Conservation (phyloP, 2,888 invertebrate species). For the Aspidapion aeneum region DNA sequence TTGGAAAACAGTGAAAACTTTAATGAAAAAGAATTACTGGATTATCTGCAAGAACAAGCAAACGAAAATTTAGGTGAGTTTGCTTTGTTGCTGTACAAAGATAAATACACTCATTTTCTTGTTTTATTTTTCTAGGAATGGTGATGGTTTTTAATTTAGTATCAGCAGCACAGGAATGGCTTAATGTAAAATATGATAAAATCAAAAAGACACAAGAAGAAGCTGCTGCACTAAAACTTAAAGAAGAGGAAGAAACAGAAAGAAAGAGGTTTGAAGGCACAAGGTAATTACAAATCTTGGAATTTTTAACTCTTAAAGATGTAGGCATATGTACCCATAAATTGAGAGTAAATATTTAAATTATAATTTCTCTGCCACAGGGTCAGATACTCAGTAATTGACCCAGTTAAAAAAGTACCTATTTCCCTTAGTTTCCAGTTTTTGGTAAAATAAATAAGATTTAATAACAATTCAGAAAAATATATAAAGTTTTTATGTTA, state of each 20-base stretch:
- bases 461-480: too few relatives aligned
- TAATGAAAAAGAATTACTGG: slow-evolving; percentile 60
- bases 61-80: slow-evolving; percentile 66
- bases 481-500: too few relatives aligned
- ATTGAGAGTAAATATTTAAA: too few relatives aligned
- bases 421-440: background rate
- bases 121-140: slow-evolving; percentile 76
- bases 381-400: background rate
- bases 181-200: slow-evolving; percentile 81
- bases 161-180: slow-evolving; percentile 89
- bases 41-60: slow-evolving; percentile 67
- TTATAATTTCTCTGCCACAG: too few relatives aligned
- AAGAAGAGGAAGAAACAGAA: slow-evolving; percentile 86
- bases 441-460: too few relatives aligned
- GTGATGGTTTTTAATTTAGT: slow-evolving; percentile 97
- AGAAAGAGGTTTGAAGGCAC: slow-evolving; percentile 94
- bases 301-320: too few relatives aligned
- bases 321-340: too few relatives aligned
- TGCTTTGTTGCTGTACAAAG: background rate
- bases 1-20: slow-evolving; percentile 76
- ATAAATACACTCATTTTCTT: background rate
- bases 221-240: slow-evolving; percentile 60
- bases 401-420: too few relatives aligned
- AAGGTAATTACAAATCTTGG: too few relatives aligned
- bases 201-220: slow-evolving; percentile 70